These are phyloP conservation scores for Pogonocichla stellata DNA, from an alignment of 2,113 vertebrate genomes.

Conservation along the genomic window DNA sequence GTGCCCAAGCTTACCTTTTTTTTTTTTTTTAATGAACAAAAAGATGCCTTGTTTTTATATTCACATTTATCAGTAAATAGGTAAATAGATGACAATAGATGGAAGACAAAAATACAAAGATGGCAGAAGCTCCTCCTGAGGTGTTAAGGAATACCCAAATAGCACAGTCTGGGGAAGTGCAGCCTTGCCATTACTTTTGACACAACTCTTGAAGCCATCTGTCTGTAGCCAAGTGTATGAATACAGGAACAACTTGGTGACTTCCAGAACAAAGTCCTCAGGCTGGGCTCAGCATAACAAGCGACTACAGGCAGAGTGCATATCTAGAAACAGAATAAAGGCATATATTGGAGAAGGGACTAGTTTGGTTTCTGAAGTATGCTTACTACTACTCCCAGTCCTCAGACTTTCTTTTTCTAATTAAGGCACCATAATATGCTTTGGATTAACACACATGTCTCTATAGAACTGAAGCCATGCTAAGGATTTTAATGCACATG, in stretches of 20 bases:
- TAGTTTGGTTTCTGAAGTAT: not conserved
- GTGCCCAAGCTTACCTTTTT: not conserved
- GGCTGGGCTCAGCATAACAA: not conserved
- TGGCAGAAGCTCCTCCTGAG: not conserved
- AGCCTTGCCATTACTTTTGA: not conserved
- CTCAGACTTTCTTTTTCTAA: not conserved
- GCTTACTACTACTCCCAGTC: not conserved
- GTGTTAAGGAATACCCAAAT: not conserved
- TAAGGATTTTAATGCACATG: not conserved
- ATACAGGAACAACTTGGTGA: not conserved
- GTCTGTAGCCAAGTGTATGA: not conserved
- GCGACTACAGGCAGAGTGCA: not conserved
- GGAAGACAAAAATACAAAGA: not conserved
- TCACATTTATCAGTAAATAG: not conserved
- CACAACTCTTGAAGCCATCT: not conserved
- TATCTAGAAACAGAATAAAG: not conserved
- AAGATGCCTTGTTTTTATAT: not conserved
- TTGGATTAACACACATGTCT: not conserved
- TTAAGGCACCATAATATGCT: not conserved
- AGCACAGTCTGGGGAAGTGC: not conserved
- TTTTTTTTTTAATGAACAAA: not conserved
- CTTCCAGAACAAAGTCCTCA: not conserved
- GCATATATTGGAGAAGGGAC: not conserved
- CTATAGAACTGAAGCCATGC: not conserved
- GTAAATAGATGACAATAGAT: rapidly evolving